These are phyloP conservation scores for Merluccius polli DNA, from an alignment of 2,797 vertebrate species.

Conservation along the genomic window DNA sequence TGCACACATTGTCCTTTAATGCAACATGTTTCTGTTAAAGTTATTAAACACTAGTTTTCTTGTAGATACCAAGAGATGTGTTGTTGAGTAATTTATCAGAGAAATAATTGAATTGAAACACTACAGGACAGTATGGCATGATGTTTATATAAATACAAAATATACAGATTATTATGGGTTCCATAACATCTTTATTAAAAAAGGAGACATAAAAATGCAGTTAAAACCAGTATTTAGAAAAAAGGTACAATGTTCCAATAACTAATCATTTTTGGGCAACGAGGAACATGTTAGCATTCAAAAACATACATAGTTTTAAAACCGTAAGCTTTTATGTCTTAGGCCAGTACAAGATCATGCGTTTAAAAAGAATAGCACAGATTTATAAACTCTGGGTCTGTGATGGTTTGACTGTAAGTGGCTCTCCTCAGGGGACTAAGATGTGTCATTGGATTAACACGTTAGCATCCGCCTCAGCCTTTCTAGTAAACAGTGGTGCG, in stretches of 20 bases:
- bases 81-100: neutral
- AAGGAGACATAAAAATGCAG: neutral
- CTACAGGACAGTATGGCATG: neutral
- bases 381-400: neutral
- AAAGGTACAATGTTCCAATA: too few relatives aligned
- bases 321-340: too few relatives aligned
- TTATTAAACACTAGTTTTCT: neutral
- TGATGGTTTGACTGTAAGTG: slow-evolving; percentile 32
- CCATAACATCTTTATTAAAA: neutral
- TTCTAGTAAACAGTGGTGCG: slow-evolving; percentile 18
- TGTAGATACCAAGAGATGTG: neutral
- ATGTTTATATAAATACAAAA: neutral
- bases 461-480: slow-evolving; percentile 76
- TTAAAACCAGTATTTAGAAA: too few relatives aligned
- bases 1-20: neutral
- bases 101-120: neutral
- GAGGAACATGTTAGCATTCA: too few relatives aligned
- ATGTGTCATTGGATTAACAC: slow-evolving; percentile 91
- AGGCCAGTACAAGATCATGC: too few relatives aligned
- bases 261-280: too few relatives aligned
- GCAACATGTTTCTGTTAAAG: neutral
- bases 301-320: too few relatives aligned
- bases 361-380: neutral
- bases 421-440: slow-evolving; percentile 62
- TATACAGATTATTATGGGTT: neutral